Base-by-base conservation (phyloP, 2,113 vertebrate species). In the Lamprotornis superbus region DNA sequence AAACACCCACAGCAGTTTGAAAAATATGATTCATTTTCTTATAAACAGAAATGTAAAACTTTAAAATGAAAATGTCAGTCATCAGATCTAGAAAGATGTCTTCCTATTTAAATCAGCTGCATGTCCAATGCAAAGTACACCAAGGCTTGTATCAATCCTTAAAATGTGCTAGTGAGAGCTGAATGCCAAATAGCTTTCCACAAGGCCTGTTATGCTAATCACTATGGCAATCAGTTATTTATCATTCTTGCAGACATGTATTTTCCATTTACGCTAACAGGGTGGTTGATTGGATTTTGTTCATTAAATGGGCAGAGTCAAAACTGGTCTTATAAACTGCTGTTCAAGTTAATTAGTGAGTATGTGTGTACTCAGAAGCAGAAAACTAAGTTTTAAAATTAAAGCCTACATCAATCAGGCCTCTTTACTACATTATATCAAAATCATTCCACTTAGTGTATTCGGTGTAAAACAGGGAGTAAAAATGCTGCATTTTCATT, bases 241-340 rank as follows among this genome's bases (percentile, higher is more conserved):
- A 87, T 96, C 95, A 97, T 97, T 97, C 96, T 95, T 93, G 82
- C 83, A 97, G 91, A 90, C 60, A 86, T 89, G 78, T 93, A 89
- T 93, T 97, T 97, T 97, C 93, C 83, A 98, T 96, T 97, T 98
- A 97, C 46, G 7, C 84, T 97, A 97, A 96, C 87, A 96, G 94
- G 85, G 90, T 92, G 83, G 87, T 96, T 97, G 97, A 98, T 97
- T 97, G 96, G 95, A 97, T 98, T 98, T 96, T 95, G 79, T 95
- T 97, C 97, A 97, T 98, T 97, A 97, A 97, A 94, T 94, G 80
- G 94, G 74, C 63, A 95, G 91, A 97, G 91, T 96, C 91, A 97
- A 97, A 98, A 85, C 83, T 84, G 74, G 83, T 96, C 85, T 96
- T 95, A 96, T 77, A 94, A 97, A 97, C 82, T 90, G 93, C 91